Evolutionary conservation across 2,888 invertebrate genomes (phyloP).

Genomic region (Tryphoninae sp.): DNA sequence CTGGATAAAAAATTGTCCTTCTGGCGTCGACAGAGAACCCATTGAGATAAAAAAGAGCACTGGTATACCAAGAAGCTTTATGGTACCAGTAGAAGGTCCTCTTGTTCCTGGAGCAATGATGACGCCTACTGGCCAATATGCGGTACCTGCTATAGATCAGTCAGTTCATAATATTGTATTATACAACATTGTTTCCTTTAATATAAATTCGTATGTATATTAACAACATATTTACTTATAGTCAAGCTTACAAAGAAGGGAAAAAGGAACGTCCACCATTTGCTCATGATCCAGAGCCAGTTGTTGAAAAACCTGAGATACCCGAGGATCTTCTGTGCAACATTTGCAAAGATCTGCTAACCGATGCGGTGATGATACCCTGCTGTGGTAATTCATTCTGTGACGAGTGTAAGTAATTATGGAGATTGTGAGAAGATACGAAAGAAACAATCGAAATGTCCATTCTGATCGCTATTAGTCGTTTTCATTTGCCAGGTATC

Average conservation of each 20-base stretch:
- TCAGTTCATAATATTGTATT: conserved; percentile 81
- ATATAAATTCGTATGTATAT: not conserved
- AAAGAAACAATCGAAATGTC: conserved; percentile 15
- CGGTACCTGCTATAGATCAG: conserved; percentile 94
- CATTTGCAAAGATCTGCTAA: conserved; percentile 94
- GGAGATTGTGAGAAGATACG: not conserved
- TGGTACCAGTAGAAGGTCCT: conserved; percentile 95
- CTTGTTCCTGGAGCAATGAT: conserved; percentile 95
- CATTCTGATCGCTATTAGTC: too few species aligned
- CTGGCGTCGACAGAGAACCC: conserved; percentile 85
- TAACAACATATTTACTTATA: conserved; percentile 69
- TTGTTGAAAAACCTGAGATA: conserved; percentile 86
- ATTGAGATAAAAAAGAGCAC: conserved; percentile 96
- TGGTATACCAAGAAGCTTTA: conserved; percentile 98
- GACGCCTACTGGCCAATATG: conserved; percentile 93
- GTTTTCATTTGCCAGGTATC: conserved; percentile 85
- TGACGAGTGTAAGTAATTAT: conserved; percentile 94
- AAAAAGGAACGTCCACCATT: conserved; percentile 87
- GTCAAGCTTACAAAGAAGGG: conserved; percentile 90
- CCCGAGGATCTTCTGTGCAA: conserved; percentile 96
- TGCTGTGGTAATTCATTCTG: conserved; percentile 99
- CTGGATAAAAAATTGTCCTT: conserved; percentile 98
- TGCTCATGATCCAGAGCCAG: conserved; percentile 83
- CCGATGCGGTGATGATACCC: conserved; percentile 98
- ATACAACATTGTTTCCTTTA: not conserved